A percentile compares a stretch with the other conserved stretches of the same genome.
Conservation (phyloP, 2,797 vertebrate genomes). For the Sciaenops ocellatus region DNA sequence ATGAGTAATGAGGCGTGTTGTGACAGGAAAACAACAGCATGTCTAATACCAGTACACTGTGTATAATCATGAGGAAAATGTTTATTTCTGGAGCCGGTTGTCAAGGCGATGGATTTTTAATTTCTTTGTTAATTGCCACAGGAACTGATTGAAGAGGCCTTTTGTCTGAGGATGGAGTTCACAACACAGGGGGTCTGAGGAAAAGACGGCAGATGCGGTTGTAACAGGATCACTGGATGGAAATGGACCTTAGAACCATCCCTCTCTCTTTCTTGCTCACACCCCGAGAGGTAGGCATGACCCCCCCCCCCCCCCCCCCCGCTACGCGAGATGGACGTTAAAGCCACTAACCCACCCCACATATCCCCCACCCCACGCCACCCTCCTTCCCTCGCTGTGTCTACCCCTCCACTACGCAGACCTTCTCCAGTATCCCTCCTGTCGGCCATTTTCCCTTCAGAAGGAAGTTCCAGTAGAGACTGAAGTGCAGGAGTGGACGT, state of each 20-base stretch:
- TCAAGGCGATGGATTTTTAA: slow-evolving; percentile 18
- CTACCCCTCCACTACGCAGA: slow-evolving; percentile 5
- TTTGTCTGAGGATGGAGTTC: slow-evolving; percentile 57
- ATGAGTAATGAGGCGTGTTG: slow-evolving; percentile 21
- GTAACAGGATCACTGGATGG: slow-evolving; percentile 79
- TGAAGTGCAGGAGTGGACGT: slow-evolving; percentile 30
- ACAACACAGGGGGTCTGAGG: slow-evolving; percentile 70
- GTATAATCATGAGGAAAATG: slow-evolving; percentile 2
- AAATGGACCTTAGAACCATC: slow-evolving; percentile 68
- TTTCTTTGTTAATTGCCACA: slow-evolving; percentile 36
- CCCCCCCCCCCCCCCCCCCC: slow-evolving; percentile 25
- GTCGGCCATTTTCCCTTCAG: slow-evolving; percentile 63
- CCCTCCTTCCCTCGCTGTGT: slow-evolving; percentile 16
- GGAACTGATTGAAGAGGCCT: slow-evolving; percentile 71
- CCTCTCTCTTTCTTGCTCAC: slow-evolving; percentile 17
- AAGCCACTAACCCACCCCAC: slow-evolving; percentile 19
- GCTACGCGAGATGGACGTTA: slow-evolving; percentile 54
- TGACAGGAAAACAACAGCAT: slow-evolving; percentile 8
- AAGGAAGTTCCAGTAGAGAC: slow-evolving; percentile 51
- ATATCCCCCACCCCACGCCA: background rate
- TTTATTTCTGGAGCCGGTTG: background rate
- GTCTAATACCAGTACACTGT: background rate
- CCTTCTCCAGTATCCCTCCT: slow-evolving; percentile 28
- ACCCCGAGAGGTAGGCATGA: slow-evolving; percentile 56
- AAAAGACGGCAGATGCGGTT: slow-evolving; percentile 72